Conservation (phyloP, 2,797 vertebrate genomes). For the Bradypodion pumilum region DNA sequence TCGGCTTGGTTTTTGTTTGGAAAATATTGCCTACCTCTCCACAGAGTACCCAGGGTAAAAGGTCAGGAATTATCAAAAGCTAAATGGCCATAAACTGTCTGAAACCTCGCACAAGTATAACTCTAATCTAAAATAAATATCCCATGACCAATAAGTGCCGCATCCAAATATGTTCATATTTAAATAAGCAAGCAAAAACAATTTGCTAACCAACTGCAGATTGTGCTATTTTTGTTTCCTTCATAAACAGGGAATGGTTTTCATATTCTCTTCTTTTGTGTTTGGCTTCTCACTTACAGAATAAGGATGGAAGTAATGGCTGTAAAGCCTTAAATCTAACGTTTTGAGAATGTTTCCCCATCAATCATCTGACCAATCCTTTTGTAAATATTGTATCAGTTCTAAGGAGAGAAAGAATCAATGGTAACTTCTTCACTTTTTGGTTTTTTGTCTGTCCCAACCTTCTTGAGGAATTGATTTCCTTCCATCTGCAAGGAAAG, state of each 20-base stretch:
- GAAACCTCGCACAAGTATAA: conserved; percentile 56
- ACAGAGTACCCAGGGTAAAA: conserved; percentile 31
- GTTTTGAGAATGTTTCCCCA: not conserved
- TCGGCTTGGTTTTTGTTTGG: conserved; percentile 5
- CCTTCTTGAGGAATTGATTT: no score
- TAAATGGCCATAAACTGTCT: conserved; percentile 49
- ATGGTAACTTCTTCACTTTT: no score
- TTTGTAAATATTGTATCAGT: not conserved
- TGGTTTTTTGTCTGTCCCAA: no score
- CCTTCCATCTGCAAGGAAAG: no score
- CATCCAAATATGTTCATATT: conserved; percentile 57
- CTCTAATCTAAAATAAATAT: conserved; percentile 62
- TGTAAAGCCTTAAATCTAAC: not conserved
- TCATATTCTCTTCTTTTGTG: conserved; percentile 23
- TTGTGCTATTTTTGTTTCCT: conserved; percentile 35
- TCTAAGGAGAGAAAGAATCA: no score
- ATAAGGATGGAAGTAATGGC: not conserved
- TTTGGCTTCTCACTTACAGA: conserved; percentile 37
- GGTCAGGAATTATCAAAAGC: conserved; percentile 48
- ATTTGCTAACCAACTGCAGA: conserved; percentile 51
- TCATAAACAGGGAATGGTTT: conserved; percentile 50
- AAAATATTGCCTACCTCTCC: conserved; percentile 32
- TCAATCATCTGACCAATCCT: not conserved
- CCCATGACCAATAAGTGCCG: conserved; percentile 50
- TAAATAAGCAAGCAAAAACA: conserved; percentile 46